phyloP scores from a whole-genome alignment of 2,888 invertebrate species.

The Pterobdella sp. region DNA sequence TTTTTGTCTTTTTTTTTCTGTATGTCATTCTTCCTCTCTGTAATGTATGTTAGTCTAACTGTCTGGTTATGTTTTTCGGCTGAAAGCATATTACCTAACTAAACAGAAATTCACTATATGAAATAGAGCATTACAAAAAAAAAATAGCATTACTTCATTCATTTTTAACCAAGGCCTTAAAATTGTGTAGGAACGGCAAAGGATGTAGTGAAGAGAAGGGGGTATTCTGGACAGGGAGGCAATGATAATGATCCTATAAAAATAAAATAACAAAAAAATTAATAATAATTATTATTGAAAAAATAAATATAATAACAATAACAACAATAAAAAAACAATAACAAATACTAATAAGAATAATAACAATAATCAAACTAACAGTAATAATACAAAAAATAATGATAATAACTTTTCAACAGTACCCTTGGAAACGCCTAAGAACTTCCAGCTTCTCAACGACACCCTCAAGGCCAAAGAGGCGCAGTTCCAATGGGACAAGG shows the following conservation, averaged over 20 bases:
- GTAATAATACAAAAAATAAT: no score
- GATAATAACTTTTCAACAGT: slow-evolving; percentile 36
- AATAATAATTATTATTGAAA: no score
- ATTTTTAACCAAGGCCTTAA: neutral
- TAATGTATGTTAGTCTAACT: neutral
- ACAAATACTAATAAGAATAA: no score
- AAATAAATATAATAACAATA: no score
- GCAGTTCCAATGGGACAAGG: slow-evolving; percentile 76
- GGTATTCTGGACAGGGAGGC: slow-evolving; percentile 76
- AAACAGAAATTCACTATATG: neutral
- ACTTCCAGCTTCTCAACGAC: slow-evolving; percentile 51
- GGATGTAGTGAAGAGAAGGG: slow-evolving; percentile 61
- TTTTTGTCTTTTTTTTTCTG: neutral
- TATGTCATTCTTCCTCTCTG: neutral
- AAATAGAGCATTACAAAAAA: neutral
- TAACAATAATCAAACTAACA: no score
- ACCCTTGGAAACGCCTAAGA: slow-evolving; percentile 40
- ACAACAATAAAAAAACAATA: no score
- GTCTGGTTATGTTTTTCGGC: neutral
- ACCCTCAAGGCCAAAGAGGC: slow-evolving; percentile 75
- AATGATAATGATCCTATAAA: slow-evolving; percentile 23
- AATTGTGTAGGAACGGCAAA: neutral
- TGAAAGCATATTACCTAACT: neutral
- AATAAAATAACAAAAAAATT: neutral
- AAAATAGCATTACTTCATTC: neutral